Conservation (phyloP, 2,113 vertebrate genomes). For the Boleophthalmus pectinirostris region DNA sequence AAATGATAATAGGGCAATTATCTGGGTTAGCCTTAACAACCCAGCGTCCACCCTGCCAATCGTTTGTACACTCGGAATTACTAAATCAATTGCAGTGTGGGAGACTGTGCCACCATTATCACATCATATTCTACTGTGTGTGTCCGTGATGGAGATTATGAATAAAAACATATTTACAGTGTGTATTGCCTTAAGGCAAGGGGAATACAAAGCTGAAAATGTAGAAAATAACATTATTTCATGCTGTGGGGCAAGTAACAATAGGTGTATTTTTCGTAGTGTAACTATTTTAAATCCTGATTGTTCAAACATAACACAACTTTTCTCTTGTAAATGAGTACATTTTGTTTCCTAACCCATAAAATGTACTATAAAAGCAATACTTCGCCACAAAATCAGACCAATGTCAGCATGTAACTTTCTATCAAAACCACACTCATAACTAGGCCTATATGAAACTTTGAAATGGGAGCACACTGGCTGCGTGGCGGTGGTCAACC, state of each 20-base stretch:
- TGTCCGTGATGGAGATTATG: slow-evolving; percentile 38
- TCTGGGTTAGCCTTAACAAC: slow-evolving; percentile 52
- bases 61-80: slow-evolving; percentile 39
- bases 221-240: slow-evolving; percentile 22
- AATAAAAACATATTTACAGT: slow-evolving; percentile 59
- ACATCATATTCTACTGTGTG: slow-evolving; percentile 40
- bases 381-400: too few relatives aligned
- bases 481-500: too few relatives aligned
- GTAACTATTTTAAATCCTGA: too few relatives aligned
- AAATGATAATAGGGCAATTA: slow-evolving; percentile 58
- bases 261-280: neutral
- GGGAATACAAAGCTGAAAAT: slow-evolving; percentile 19
- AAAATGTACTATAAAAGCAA: neutral
- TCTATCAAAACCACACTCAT: neutral
- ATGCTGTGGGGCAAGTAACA: neutral
- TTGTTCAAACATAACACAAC: too few relatives aligned
- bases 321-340: neutral
- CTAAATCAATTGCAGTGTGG: slow-evolving; percentile 46
- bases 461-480: neutral
- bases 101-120: slow-evolving; percentile 48
- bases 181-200: slow-evolving; percentile 24
- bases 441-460: too few relatives aligned
- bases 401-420: too few relatives aligned
- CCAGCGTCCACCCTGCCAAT: slow-evolving; percentile 36
- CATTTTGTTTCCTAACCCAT: too few relatives aligned